Conservation (phyloP, 2,113 vertebrate genomes). For the Hemibagrus wyckioides region DNA sequence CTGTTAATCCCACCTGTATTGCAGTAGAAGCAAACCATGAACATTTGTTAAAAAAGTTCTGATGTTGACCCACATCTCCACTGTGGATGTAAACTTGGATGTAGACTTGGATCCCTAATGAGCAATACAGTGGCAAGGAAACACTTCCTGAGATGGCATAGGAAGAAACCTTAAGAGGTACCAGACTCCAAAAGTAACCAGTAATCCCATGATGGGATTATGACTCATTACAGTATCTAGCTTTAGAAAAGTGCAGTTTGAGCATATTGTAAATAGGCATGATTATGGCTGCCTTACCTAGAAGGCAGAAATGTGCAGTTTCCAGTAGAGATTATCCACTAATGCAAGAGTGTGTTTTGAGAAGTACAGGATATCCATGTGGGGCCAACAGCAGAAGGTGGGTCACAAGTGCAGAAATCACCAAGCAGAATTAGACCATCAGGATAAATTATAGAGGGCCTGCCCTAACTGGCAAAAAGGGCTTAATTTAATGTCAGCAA, state of each 20-base stretch:
- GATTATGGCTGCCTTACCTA: neutral
- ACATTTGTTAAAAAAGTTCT: neutral
- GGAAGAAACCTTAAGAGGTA: neutral
- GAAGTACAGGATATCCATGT: neutral
- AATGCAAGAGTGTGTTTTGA: neutral
- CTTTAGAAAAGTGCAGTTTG: neutral
- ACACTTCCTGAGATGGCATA: neutral
- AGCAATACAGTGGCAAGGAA: neutral
- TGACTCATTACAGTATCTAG: too few species aligned
- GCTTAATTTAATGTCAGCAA: conserved; percentile 26
- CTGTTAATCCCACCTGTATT: conserved; percentile 23
- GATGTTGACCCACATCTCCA: neutral
- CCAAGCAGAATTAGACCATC: neutral
- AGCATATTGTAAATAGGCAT: neutral
- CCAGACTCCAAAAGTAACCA: neutral
- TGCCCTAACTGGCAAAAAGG: neutral
- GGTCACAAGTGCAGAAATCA: conserved; percentile 10
- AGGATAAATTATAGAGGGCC: conserved; percentile 31
- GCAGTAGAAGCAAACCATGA: conserved; percentile 17
- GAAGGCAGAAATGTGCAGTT: neutral
- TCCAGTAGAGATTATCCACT: neutral
- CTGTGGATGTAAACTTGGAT: neutral
- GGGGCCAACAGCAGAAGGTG: neutral
- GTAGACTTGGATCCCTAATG: neutral
- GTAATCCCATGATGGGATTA: neutral